Conservation (phyloP, 2,113 vertebrate species). For the Xiphophorus maculatus region DNA sequence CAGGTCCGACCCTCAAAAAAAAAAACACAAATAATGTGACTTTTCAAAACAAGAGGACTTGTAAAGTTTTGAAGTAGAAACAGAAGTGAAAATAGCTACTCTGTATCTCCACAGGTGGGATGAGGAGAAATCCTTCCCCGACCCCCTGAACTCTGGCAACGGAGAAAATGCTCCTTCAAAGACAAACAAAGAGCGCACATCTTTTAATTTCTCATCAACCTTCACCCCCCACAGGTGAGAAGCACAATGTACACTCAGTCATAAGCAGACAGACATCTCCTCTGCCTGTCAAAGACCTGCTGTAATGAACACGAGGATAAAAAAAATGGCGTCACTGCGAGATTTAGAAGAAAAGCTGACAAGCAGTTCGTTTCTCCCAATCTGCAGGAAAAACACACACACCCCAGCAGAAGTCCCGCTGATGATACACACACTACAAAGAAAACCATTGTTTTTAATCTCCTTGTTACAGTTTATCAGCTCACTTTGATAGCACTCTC, state of each 20-base stretch:
- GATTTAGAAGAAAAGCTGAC: constrained; percentile 34
- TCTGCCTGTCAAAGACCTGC: constrained; percentile 13
- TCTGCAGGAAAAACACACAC: constrained; percentile 11
- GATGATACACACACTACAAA: constrained; percentile 26
- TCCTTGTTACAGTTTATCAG: constrained; percentile 49
- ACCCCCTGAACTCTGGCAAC: neutral
- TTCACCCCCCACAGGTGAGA: neutral
- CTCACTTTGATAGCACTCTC: constrained; percentile 36
- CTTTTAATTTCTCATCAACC: constrained; percentile 7
- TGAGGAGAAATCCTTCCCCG: neutral
- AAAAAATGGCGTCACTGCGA: constrained; percentile 21
- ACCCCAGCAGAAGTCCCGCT: neutral
- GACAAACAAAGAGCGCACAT: neutral
- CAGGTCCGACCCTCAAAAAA: neutral
- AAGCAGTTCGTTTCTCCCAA: constrained; percentile 39
- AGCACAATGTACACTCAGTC: constrained; percentile 3
- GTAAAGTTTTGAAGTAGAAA: neutral
- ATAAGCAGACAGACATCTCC: constrained; percentile 12
- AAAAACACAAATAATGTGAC: neutral
- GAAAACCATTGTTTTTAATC: constrained; percentile 58
- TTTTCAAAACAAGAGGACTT: neutral
- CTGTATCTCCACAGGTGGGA: neutral
- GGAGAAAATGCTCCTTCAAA: neutral
- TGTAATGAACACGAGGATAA: constrained; percentile 16
- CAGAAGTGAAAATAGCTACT: neutral